Evolutionary conservation across 2,888 invertebrate species (phyloP).

Genomic region (Campoplex capitator): DNA sequence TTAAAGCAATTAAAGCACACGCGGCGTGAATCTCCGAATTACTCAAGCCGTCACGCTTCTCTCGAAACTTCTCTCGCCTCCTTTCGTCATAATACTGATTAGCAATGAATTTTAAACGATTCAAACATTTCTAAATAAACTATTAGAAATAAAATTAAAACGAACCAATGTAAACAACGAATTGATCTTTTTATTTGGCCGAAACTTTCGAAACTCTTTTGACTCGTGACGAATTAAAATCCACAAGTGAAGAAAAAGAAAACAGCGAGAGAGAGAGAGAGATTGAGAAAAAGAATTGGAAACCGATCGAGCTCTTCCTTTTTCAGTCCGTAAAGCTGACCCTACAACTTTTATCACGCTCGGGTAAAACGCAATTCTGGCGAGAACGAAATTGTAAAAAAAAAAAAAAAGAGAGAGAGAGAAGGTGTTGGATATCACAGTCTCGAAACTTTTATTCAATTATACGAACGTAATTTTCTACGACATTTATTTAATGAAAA

Average conservation of each 20-base stretch:
- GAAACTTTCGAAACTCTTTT: background rate
- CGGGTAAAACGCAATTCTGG: constrained; percentile 10
- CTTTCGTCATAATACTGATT: background rate
- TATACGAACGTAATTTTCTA: constrained; percentile 11
- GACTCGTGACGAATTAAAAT: constrained; percentile 47
- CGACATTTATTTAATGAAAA: constrained; percentile 24
- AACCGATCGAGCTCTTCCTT: constrained; percentile 30
- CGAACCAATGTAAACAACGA: background rate
- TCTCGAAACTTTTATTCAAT: constrained; percentile 25
- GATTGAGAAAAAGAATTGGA: constrained; percentile 10
- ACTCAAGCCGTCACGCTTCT: constrained; percentile 28
- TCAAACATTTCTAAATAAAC: background rate
- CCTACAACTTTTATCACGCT: constrained; percentile 27
- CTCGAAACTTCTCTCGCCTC: background rate
- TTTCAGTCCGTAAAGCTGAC: constrained; percentile 25
- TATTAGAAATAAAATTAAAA: background rate
- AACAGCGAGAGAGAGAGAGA: background rate
- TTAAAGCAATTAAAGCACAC: constrained; percentile 25
- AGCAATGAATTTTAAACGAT: background rate
- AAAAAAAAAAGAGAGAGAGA: background rate
- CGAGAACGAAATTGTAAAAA: background rate
- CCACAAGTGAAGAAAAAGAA: background rate
- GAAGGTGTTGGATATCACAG: constrained; percentile 5
- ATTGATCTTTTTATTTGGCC: background rate
- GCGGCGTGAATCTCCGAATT: background rate